Percentiles rank a stretch among this genome's conserved stretches.
phyloP scores from a whole-genome alignment of 1,140 invertebrate species.

The Tetraneura akinire region DNA sequence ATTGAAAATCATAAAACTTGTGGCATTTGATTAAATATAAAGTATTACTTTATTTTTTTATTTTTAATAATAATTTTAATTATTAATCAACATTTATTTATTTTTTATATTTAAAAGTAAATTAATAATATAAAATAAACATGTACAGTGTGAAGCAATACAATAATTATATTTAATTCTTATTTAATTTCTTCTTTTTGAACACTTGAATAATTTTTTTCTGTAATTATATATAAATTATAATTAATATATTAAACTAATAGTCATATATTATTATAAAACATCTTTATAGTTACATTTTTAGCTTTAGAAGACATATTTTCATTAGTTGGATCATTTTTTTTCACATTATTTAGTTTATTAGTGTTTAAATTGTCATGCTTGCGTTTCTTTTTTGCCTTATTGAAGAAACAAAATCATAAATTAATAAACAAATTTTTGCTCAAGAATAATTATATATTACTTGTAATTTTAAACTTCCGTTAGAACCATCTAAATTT shows the following conservation, averaged over 20 bases:
- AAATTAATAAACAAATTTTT: no score
- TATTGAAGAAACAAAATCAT: no score
- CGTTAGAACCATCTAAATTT: background rate
- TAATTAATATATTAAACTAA: background rate
- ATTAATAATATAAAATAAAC: background rate
- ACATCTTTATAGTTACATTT: conserved; percentile 18
- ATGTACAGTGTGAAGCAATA: no score
- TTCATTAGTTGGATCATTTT: background rate
- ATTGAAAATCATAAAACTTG: no score
- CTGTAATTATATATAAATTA: conserved; percentile 10
- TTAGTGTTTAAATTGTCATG: no score
- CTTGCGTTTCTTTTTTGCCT: no score
- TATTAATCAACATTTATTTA: background rate
- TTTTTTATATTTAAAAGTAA: background rate
- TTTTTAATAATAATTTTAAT: background rate
- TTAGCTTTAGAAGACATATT: conserved; percentile 1
- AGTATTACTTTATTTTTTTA: background rate
- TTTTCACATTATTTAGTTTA: no score
- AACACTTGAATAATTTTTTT: background rate
- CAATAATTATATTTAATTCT: background rate
- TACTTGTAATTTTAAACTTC: no score
- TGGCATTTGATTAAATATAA: no score
- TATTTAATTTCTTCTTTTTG: conserved; percentile 32
- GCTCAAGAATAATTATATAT: no score
- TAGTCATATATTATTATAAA: background rate